These are phyloP conservation scores for Micromys minutus DNA, from an alignment of 2,113 vertebrate species.

Conservation along the genomic window DNA sequence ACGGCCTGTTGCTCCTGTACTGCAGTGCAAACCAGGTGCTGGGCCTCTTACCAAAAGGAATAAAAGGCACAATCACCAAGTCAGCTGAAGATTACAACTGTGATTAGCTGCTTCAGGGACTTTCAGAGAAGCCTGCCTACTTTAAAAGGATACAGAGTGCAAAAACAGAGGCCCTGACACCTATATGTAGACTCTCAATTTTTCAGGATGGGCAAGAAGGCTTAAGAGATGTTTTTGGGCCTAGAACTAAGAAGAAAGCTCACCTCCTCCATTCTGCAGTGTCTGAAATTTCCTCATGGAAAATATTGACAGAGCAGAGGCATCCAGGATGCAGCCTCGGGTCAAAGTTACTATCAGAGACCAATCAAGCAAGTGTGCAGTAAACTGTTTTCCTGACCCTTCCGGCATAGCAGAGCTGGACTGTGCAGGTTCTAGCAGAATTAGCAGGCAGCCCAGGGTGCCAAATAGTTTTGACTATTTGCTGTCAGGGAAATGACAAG, in stretches of 20 bases:
- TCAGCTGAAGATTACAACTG: conserved; percentile 8
- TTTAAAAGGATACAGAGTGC: conserved; percentile 28
- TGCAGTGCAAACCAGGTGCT: not conserved
- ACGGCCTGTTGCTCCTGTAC: not conserved
- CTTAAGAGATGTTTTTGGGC: not conserved
- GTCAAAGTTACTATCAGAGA: not conserved
- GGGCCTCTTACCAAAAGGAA: fast-evolving
- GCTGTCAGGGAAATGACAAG: not conserved
- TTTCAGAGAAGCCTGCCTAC: conserved; percentile 33
- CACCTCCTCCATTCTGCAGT: not conserved
- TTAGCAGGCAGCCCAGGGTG: not conserved
- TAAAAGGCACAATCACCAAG: not conserved
- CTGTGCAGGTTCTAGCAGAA: not conserved
- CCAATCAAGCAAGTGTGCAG: not conserved
- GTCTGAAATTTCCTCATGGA: conserved; percentile 2
- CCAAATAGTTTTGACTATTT: not conserved
- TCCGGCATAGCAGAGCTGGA: not conserved
- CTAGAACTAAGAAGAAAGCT: conserved; percentile 41
- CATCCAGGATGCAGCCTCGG: not conserved
- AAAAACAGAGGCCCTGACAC: conserved; percentile 39
- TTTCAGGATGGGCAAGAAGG: not conserved
- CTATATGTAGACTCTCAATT: not conserved
- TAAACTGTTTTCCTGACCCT: not conserved
- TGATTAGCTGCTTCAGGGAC: not conserved
- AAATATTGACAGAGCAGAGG: not conserved